Percentiles rank a stretch among this genome's conserved stretches.
These are phyloP conservation scores for Cheilosia soror DNA, from an alignment of 2,888 invertebrate species.

Conservation along the genomic window DNA sequence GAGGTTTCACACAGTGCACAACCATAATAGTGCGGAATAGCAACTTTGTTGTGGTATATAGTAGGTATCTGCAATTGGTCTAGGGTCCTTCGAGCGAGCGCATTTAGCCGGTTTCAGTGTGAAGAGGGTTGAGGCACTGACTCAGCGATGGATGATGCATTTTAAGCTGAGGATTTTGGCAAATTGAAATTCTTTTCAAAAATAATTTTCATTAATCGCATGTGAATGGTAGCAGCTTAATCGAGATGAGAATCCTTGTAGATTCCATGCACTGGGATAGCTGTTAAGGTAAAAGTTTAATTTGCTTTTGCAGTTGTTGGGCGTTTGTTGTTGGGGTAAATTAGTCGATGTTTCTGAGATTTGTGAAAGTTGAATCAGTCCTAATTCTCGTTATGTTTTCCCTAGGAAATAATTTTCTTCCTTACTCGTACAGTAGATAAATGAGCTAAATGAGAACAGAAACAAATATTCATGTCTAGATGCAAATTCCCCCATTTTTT, in stretches of 20 bases:
- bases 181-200: constrained; percentile 69
- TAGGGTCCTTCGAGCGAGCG: constrained; percentile 21
- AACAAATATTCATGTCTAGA: no score
- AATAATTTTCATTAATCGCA: constrained; percentile 56
- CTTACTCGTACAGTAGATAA: no score
- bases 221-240: constrained; percentile 39
- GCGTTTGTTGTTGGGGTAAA: no score
- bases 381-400: no score
- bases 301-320: no score
- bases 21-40: constrained; percentile 5
- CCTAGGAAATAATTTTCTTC: no score
- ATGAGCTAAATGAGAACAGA: no score
- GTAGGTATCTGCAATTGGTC: constrained; percentile 11
- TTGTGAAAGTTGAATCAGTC: no score
- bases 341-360: no score
- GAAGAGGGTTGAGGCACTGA: neutral
- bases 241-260: neutral
- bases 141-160: constrained; percentile 17
- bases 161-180: constrained; percentile 57
- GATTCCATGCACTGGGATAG: no score
- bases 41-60: constrained; percentile 31
- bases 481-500: no score
- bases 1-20: neutral
- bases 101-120: neutral
- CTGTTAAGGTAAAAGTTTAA: no score